A percentile compares a stretch with the other conserved stretches of the same genome.
These are phyloP conservation scores for Sciurus niger DNA, from an alignment of 2,113 vertebrate genomes.

Conservation along the genomic window DNA sequence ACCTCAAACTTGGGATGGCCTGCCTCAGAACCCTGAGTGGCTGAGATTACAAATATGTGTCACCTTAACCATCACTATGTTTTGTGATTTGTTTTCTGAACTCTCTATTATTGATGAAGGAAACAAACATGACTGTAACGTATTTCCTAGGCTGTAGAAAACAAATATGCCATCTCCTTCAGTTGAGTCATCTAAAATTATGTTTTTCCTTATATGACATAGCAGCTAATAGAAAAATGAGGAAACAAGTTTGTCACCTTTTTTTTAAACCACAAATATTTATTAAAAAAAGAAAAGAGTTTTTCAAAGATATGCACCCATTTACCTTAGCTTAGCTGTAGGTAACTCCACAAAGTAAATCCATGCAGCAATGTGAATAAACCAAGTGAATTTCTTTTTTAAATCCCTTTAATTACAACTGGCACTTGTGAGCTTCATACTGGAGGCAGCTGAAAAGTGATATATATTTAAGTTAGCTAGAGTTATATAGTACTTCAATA, in stretches of 20 bases:
- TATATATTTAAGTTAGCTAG: constrained; percentile 30
- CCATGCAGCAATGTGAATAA: not conserved
- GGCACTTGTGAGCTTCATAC: constrained; percentile 44
- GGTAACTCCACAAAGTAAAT: constrained; percentile 5
- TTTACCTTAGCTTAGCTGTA: constrained; percentile 30
- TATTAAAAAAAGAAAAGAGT: not conserved
- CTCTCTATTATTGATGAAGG: constrained; percentile 2
- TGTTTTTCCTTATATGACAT: not conserved
- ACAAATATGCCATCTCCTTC: not conserved
- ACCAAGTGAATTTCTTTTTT: not conserved
- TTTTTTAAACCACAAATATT: not conserved
- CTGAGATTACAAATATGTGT: no score
- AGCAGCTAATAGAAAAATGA: constrained; percentile 10
- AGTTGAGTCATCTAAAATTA: not conserved
- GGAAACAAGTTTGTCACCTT: not conserved
- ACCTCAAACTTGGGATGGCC: no score
- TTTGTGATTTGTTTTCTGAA: not conserved
- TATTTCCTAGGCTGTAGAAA: not conserved
- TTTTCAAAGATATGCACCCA: not conserved
- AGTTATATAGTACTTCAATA: constrained; percentile 1
- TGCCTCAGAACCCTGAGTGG: no score
- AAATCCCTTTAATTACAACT: constrained; percentile 47
- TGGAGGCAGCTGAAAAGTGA: constrained; percentile 44
- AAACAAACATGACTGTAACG: not conserved
- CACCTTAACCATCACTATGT: not conserved